Evolutionary conservation across 2,797 vertebrate species (phyloP).

Genomic region (Merluccius polli): DNA sequence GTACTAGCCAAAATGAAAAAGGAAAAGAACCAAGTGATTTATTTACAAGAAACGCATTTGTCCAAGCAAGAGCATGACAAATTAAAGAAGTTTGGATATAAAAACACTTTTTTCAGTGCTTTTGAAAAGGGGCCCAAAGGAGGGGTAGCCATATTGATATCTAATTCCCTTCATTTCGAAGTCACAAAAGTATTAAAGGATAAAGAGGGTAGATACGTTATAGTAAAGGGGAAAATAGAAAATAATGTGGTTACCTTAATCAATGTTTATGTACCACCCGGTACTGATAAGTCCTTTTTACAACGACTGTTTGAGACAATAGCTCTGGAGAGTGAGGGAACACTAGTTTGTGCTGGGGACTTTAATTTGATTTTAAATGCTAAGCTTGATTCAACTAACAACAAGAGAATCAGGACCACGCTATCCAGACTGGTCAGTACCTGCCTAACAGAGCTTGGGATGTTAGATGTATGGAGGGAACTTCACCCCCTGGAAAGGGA

Average conservation of each 20-base stretch:
- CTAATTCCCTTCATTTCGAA: background rate
- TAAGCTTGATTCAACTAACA: too few relatives aligned
- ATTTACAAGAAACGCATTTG: background rate
- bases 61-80: conserved; percentile 1
- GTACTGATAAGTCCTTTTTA: conserved; percentile 5
- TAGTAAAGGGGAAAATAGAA: background rate
- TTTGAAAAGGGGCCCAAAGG: background rate
- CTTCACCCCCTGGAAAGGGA: background rate
- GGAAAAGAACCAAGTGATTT: background rate
- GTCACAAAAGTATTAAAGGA: background rate
- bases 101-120: background rate
- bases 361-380: too few relatives aligned
- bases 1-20: background rate
- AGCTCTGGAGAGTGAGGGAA: background rate
- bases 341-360: conserved; percentile 1
- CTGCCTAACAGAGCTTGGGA: background rate
- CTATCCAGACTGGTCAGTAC: background rate
- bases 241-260: background rate
- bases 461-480: conserved; percentile 2
- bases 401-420: background rate
- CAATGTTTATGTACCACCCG: conserved; percentile 18
- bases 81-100: background rate
- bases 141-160: conserved; percentile 6
- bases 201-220: background rate
- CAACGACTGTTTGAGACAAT: background rate